A percentile compares a stretch with the other conserved stretches of the same genome.
These are phyloP conservation scores for Cavia aperea DNA, from an alignment of 2,113 vertebrate genomes.

Conservation along the genomic window DNA sequence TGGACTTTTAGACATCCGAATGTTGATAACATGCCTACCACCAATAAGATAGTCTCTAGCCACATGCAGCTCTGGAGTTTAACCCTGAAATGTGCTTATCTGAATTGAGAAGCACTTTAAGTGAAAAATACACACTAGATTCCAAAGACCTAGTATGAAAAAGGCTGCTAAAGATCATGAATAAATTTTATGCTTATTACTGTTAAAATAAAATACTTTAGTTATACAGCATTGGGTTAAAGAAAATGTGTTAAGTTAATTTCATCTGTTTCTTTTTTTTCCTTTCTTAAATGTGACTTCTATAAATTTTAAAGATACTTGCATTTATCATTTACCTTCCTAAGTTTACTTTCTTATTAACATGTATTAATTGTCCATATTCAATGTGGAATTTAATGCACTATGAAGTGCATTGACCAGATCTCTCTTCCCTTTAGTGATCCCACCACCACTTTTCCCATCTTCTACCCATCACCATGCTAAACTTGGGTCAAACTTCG, in stretches of 20 bases:
- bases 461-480: too few species aligned
- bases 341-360: neutral
- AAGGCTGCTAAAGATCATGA: neutral
- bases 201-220: neutral
- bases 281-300: neutral
- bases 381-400: too few species aligned
- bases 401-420: too few species aligned
- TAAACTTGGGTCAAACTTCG: neutral
- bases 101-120: neutral
- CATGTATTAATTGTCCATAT: neutral
- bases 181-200: neutral
- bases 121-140: neutral
- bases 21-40: too few species aligned
- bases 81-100: neutral
- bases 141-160: neutral
- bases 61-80: neutral
- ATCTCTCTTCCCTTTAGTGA: neutral
- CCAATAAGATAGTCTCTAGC: rapidly evolving
- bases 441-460: rapidly evolving
- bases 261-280: neutral
- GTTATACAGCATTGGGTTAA: neutral
- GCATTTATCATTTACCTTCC: neutral
- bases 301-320: neutral
- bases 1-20: neutral
- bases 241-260: neutral